A percentile compares a stretch with the other conserved stretches of the same genome.
These are phyloP conservation scores for Fregetta grallaria DNA, from an alignment of 2,113 vertebrate species.

Conservation along the genomic window DNA sequence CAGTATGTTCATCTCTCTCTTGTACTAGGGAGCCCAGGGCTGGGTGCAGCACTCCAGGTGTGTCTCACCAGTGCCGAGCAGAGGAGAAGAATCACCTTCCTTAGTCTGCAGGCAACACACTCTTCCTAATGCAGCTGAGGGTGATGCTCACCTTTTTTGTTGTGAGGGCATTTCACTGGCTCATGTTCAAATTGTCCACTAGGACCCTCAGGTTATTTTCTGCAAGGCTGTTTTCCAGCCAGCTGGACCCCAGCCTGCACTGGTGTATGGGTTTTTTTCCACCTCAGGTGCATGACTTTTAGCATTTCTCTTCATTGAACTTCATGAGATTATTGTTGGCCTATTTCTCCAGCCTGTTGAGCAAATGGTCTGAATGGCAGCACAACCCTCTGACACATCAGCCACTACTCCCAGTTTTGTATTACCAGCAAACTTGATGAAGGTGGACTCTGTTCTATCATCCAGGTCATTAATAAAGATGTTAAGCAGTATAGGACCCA, in stretches of 20 bases:
- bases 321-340: neutral
- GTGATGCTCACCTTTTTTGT: neutral
- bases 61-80: neutral
- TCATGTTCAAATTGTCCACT: neutral
- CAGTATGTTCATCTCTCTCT: neutral
- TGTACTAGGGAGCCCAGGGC: neutral
- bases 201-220: neutral
- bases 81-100: neutral
- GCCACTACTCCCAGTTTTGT: neutral
- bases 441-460: neutral
- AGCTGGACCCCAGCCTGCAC: neutral
- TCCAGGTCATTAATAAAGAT: neutral
- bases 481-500: neutral
- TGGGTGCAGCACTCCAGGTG: neutral
- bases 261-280: neutral
- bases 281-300: neutral
- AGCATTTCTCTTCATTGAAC: neutral
- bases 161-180: neutral
- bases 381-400: neutral
- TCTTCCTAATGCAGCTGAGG: neutral
- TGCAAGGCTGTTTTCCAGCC: neutral
- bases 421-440: neutral
- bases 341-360: neutral
- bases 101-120: accelerated
- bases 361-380: neutral